Evolutionary conservation across 2,113 vertebrate genomes (phyloP), one percentile per base, ranked within the genome.

Genomic region (Balaenoptera acutorostrata): DNA sequence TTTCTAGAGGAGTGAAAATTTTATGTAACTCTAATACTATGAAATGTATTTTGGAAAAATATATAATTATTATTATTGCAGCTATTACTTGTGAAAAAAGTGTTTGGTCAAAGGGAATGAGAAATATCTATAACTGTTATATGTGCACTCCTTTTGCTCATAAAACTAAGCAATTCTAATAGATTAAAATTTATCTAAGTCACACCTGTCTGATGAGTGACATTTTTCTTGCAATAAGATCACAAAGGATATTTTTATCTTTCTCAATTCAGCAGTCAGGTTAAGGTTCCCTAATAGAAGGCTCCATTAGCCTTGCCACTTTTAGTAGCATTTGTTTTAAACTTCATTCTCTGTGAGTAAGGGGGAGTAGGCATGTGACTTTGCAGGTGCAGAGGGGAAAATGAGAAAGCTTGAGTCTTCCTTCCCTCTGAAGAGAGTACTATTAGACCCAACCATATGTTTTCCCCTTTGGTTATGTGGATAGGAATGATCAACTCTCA

Each of bases 181-280:
- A 88, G 39, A 52, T 72, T 55, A 93, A 95, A 91, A 83, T 72
- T 44, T 95, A 87, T 82, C n/a, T 90, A 93, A 95, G 31, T 90
- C 44, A 90, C 36, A 49, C n/a, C 59, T 69, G 1, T 91, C 83
- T 44, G 29, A 55, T 80, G 66, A 91, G 33, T 87, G 52, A 4
- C 33, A 72, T 80, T 87, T 93, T 91, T 81, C 57, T 61, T 88
- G 12, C 15, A 68, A 6, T 94, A 17, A 27, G 31, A 52, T 95
- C 69, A 55, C 39, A 80, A 80, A 93, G 23, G 14, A 3, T 52
- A 72, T 84, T 88, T 84, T 95, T 63, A 44, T 74, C 63, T 81
- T 29, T 88, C 61, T 81, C n/a, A 61, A 29, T 46, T 95, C 15
- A 80, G 69, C 25, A 36, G 33, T 80, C 61, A 74, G 52, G 2